Base-by-base conservation (phyloP, 2,888 invertebrate genomes). In the Alsophila aescularia region DNA sequence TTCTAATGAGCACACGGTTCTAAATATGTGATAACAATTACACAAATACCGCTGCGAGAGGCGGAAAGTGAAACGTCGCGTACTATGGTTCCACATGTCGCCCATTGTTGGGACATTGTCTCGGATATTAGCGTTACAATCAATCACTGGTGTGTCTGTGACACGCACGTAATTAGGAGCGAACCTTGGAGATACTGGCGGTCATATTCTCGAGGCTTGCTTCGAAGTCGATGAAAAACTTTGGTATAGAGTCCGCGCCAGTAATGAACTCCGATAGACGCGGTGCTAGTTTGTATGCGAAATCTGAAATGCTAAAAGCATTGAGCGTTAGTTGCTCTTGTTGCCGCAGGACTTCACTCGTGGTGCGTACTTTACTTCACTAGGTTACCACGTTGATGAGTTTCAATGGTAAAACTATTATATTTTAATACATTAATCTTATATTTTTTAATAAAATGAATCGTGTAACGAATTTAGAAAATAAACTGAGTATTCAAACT, bases 71-170 rank as follows among this genome's bases (percentile, higher is more conserved):
- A 79, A 77, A 78, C 73, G 74, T 72, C 67, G 63, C 65, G 66
- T 66, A 73, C 69, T 77, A 56, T 75, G n/a, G 81, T 81, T 75
- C 75, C 79, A 78, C 75, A 77, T 78, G 81, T 81, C 84, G 79
- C 71, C 76, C 74, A 81, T 85, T 81, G 81, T 81, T 70, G 69
- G 75, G 75, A 77, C 73, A 78, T 76, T 83, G 86, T 87, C 85
- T 79, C 72, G 79, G 82, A 84, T 87, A 87, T 89, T 87, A 90
- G 83, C 78, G 84, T 81, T 84, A 84, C 85, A 84, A 90, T 90
- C 89, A 89, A 90, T 90, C 90, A 90, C 87, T 70, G 74, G 80
- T 69, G 82, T 87, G 89, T 67, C 79, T 71, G 77, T 86, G 90
- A 90, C 90, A 83, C 82, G 79, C 78, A 62, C 82, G 87, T 89